Conservation (phyloP, 23 tunicate species). For the Corella eumyota region DNA sequence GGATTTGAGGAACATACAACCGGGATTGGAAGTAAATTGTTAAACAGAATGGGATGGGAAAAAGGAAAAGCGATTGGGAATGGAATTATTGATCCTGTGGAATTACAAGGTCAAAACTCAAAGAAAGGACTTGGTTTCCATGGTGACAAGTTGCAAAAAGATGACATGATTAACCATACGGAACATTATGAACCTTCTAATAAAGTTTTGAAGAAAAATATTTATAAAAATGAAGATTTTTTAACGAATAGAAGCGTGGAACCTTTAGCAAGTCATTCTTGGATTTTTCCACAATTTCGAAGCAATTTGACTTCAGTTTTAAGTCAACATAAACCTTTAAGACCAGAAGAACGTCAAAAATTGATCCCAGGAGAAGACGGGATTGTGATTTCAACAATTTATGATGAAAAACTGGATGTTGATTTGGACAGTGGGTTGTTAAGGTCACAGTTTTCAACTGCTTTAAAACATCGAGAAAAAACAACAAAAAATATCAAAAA, state of each 20-base stretch:
- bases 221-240: no score
- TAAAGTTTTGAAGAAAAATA: neutral
- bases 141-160: conserved; percentile 5
- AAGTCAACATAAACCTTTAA: conserved; percentile 6
- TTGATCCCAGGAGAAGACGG: conserved; percentile 68
- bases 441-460: conserved; percentile 36
- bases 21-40: conserved; percentile 40
- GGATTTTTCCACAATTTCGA: conserved; percentile 57
- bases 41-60: conserved; percentile 69
- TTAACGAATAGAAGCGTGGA: conserved; percentile 10
- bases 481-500: no score
- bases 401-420: conserved; percentile 70
- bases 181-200: no score
- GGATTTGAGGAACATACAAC: conserved; percentile 3
- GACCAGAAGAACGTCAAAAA: conserved; percentile 1
- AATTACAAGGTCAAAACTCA: conserved; percentile 35
- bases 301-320: conserved; percentile 21
- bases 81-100: conserved; percentile 53
- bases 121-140: conserved; percentile 50
- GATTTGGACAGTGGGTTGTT: conserved; percentile 31
- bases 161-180: neutral
- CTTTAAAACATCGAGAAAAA: conserved; percentile 49
- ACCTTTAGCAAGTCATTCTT: conserved; percentile 60
- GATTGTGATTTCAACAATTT: conserved; percentile 58
- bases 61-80: conserved; percentile 15